Evolutionary conservation across 37 sponge, comb jelly and placozoan genomes (phyloP).

Genomic region (Haliclona indistincta): DNA sequence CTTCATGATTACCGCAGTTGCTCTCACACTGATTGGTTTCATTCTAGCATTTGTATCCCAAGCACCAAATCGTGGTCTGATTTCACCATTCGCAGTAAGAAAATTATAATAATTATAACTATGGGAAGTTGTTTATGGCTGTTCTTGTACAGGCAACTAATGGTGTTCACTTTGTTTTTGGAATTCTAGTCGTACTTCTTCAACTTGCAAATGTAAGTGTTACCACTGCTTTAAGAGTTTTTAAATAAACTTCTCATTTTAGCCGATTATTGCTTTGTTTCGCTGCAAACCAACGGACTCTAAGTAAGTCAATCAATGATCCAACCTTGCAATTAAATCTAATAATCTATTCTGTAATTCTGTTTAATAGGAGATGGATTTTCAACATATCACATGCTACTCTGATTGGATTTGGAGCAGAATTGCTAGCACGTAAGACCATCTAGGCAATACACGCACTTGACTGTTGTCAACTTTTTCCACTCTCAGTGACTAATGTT

Average conservation of each 20-base stretch:
- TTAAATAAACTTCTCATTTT: not conserved
- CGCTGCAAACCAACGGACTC: slow-evolving; percentile 4
- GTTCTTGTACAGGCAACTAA: not conserved
- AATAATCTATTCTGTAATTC: not conserved
- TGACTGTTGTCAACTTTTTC: no score
- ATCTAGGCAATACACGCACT: no score
- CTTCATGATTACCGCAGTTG: not conserved
- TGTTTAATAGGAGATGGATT: not conserved
- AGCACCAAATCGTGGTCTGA: not conserved
- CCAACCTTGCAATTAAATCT: not conserved
- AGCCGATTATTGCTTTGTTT: slow-evolving; percentile 11
- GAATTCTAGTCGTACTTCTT: not conserved
- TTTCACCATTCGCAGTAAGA: not conserved
- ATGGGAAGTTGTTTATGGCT: no score
- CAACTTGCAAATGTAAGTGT: not conserved
- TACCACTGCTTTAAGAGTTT: not conserved
- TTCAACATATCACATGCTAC: not conserved
- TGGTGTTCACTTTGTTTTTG: not conserved
- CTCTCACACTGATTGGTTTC: not conserved
- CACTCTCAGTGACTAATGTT: slow-evolving; percentile 6
- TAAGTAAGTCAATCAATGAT: not conserved
- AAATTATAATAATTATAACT: no score
- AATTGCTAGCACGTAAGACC: slow-evolving; percentile 6
- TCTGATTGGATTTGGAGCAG: not conserved
- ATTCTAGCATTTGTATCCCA: slow-evolving; percentile 1